These are phyloP conservation scores for Hylaeus volcanicus DNA, from an alignment of 1,140 invertebrate species.

Conservation along the genomic window DNA sequence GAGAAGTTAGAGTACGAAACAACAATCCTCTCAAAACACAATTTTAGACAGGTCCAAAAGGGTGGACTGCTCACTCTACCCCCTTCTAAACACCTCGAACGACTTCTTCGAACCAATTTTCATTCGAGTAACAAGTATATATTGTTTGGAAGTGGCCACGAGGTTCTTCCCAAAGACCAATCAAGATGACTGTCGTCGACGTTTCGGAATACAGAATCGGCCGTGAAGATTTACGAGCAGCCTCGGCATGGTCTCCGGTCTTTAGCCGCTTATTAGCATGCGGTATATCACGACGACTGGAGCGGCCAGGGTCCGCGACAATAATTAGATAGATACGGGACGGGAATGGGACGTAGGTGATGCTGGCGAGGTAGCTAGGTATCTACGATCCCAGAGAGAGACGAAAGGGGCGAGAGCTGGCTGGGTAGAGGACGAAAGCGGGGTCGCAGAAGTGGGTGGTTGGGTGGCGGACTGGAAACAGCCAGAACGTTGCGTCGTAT, in stretches of 20 bases:
- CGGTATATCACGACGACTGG: constrained; percentile 78
- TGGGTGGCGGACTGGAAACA: constrained; percentile 60
- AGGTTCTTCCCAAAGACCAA: constrained; percentile 19
- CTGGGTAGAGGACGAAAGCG: constrained; percentile 57
- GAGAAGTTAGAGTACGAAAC: too few species aligned
- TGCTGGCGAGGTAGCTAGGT: constrained; percentile 62
- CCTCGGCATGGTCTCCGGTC: constrained; percentile 75
- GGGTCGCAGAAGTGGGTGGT: constrained; percentile 43
- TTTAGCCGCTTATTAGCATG: constrained; percentile 82
- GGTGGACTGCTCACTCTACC: too few species aligned
- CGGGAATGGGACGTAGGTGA: constrained; percentile 71
- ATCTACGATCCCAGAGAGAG: constrained; percentile 65
- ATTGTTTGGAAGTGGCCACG: too few species aligned
- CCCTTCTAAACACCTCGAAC: too few species aligned
- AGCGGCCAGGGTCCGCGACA: constrained; percentile 75
- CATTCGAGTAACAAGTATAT: too few species aligned
- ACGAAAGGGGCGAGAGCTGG: constrained; percentile 58
- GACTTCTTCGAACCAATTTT: too few species aligned
- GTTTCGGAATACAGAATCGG: constrained; percentile 72
- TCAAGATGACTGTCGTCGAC: constrained; percentile 69
- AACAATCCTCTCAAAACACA: too few species aligned
- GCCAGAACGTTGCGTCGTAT: constrained; percentile 75
- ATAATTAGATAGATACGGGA: constrained; percentile 81
- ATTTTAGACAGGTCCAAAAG: too few species aligned
- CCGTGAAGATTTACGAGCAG: constrained; percentile 77